Evolutionary conservation across 2,797 vertebrate species (phyloP).

Genomic region (Smutsia gigantea): DNA sequence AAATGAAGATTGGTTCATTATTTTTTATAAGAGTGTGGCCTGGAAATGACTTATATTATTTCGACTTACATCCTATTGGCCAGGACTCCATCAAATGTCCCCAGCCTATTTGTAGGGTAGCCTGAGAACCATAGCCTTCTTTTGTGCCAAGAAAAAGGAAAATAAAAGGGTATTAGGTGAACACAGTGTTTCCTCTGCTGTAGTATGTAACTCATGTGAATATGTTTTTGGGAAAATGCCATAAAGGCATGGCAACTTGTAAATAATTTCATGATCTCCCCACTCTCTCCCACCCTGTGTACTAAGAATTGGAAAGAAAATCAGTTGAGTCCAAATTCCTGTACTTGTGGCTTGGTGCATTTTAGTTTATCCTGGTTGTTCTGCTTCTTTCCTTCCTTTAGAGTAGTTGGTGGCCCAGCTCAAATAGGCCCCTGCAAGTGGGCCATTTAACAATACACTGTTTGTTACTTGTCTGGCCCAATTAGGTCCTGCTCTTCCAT

Average conservation of each 20-base stretch:
- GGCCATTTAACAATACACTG: background rate
- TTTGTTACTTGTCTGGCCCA: background rate
- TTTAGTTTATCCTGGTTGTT: background rate
- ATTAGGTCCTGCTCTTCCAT: background rate
- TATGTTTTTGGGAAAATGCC: background rate
- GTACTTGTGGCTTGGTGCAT: background rate
- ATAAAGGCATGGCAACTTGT: background rate
- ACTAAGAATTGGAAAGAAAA: conserved; percentile 17
- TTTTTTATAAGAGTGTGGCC: background rate
- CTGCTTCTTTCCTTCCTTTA: background rate
- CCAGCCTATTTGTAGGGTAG: background rate
- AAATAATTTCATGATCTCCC: background rate
- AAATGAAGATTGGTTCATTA: background rate
- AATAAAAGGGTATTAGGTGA: background rate
- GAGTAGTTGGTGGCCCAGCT: background rate
- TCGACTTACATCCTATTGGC: background rate
- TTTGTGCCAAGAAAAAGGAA: background rate
- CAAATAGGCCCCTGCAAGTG: fast-evolving
- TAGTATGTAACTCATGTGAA: background rate
- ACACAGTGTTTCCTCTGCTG: background rate
- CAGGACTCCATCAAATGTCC: background rate
- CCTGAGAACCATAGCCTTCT: background rate
- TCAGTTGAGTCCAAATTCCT: background rate
- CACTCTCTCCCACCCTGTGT: background rate
- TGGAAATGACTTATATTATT: background rate